Base-by-base conservation (phyloP, 2,113 vertebrate genomes). In the Hypomesus transpacificus region DNA sequence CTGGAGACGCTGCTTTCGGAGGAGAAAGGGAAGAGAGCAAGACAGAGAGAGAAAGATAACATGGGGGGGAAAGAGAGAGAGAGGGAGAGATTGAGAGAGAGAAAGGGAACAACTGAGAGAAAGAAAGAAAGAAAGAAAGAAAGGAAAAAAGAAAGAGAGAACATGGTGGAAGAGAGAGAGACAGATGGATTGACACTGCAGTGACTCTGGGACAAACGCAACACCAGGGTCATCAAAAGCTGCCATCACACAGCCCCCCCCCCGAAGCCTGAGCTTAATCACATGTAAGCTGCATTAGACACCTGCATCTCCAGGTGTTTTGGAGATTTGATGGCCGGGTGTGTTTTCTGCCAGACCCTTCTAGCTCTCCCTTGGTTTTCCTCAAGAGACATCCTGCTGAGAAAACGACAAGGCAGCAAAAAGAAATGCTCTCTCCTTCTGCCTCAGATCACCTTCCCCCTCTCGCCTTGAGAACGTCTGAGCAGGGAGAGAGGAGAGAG, bases 361-460 rank as follows among this genome's bases (percentile, higher is more conserved):
- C 84, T 9, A 9, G 39, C 7, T 46, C 70, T 80, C 81, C 80
- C 77, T 80, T 82, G 82, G 79, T 88, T 87, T 91, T 90, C 86
- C 90, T 91, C 90, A 84, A 85, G 87, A 89, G 89, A 86, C 77
- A 39, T 77, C 89, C 89, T 69, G 84, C 89, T 86, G 88, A 83
- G 90, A 86, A 90, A 90, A 89, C 76, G 34, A 90, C 82, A 87
- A 87, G 87, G 89, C 87, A 87, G 88, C 86, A 86, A 81, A 88
- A 90, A 88, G 83, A 81, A 89, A 91, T 72, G 82, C 86, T 83
- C 80, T 78, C 80, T 70, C 79, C 83, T 71, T 69, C 80, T 59
- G 59, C 75, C 73, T 82, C 63, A 71, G 61, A 76, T 69, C 70
- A 79, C 75, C 84, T 82, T 80, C 78, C 66, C 71, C 71, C 79